phyloP scores from a whole-genome alignment of 2,113 vertebrate genomes.

The Nothoprocta perdicaria region DNA sequence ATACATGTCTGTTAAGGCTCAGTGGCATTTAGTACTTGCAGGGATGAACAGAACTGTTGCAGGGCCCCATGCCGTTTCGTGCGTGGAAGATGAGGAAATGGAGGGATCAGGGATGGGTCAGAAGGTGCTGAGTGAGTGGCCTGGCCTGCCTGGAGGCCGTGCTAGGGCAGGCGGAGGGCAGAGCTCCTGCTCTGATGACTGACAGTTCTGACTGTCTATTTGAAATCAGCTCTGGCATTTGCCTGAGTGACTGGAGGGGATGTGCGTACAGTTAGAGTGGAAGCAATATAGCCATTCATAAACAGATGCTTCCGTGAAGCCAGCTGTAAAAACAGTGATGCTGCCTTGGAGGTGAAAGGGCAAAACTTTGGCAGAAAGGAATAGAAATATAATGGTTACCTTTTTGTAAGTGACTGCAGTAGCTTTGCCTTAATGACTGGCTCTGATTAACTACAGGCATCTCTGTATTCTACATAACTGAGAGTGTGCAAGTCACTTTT shows the following conservation, averaged over 20 bases:
- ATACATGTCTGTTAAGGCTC: not conserved
- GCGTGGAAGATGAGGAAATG: not conserved
- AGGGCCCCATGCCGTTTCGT: not conserved
- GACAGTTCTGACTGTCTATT: not conserved
- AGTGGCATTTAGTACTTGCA: not conserved
- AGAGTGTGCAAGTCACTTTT: not conserved
- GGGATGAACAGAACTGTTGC: not conserved
- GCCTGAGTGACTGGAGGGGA: not conserved
- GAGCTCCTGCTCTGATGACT: not conserved
- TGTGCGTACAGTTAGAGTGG: not conserved
- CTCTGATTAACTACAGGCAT: not conserved
- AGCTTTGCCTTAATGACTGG: not conserved
- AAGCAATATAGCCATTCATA: constrained; percentile 42
- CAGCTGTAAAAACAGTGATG: constrained; percentile 72
- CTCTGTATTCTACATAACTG: not conserved
- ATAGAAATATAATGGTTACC: constrained; percentile 40
- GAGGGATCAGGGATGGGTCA: not conserved
- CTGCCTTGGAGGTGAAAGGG: constrained; percentile 27
- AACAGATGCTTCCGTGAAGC: constrained; percentile 48
- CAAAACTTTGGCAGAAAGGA: constrained; percentile 54
- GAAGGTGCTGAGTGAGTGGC: not conserved
- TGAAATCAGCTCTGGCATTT: not conserved
- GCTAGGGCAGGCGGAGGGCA: not conserved
- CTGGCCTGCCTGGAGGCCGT: not conserved
- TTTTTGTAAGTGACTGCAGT: constrained; percentile 45